These are phyloP conservation scores for Brevipalpus yothersi DNA, from an alignment of 1,140 invertebrate species.

Conservation along the genomic window DNA sequence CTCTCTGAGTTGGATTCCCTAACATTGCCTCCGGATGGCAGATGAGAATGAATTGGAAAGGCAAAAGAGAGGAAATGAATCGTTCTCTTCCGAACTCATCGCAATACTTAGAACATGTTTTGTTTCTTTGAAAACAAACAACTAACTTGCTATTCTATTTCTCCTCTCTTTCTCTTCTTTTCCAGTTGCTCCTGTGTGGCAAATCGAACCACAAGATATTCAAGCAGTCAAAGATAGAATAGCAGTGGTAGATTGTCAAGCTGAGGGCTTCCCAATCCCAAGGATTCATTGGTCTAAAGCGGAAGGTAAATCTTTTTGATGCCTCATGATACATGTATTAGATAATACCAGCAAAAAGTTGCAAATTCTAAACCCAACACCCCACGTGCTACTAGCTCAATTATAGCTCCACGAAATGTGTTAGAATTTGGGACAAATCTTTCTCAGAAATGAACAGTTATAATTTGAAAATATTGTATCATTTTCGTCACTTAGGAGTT, in stretches of 20 bases:
- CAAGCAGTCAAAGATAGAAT: constrained; percentile 19
- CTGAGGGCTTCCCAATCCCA: constrained; percentile 22
- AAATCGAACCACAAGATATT: constrained; percentile 21
- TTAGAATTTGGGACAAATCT: too few species aligned
- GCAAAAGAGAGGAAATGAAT: too few species aligned
- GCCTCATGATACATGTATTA: neutral
- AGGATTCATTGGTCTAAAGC: constrained; percentile 22
- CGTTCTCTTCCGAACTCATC: too few species aligned
- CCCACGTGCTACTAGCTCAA: too few species aligned
- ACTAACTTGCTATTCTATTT: neutral
- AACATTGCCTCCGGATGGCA: too few species aligned
- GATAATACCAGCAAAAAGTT: neutral
- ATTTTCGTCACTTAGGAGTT: too few species aligned
- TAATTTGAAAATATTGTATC: too few species aligned
- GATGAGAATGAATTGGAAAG: too few species aligned
- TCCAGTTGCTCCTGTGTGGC: constrained; percentile 27
- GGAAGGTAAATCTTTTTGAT: constrained; percentile 12
- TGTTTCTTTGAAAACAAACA: neutral
- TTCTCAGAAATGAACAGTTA: too few species aligned
- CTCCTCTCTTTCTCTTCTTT: neutral
- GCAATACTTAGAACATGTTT: too few species aligned
- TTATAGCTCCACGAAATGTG: too few species aligned
- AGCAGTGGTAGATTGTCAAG: constrained; percentile 21
- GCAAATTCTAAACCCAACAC: too few species aligned
- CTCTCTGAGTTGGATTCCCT: neutral